These are phyloP conservation scores for Hyalella azteca DNA, from an alignment of 2,888 invertebrate species.

Conservation along the genomic window DNA sequence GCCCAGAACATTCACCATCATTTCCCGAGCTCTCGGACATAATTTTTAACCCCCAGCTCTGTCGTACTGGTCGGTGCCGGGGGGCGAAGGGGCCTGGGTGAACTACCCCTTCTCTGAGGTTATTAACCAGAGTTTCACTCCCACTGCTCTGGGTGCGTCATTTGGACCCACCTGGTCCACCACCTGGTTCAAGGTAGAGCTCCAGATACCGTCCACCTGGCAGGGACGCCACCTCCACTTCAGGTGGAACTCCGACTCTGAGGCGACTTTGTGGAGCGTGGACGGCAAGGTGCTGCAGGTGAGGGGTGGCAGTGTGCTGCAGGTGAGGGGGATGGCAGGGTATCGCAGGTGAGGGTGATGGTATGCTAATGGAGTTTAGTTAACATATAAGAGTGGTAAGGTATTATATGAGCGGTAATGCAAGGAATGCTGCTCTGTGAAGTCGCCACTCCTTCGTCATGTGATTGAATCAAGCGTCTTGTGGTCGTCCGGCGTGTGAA, in stretches of 20 bases:
- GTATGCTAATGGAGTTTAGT: no score
- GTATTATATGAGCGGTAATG: no score
- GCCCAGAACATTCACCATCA: no score
- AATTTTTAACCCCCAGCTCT: slow-evolving; percentile 40
- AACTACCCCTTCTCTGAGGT: slow-evolving; percentile 50
- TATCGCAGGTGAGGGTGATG: no score
- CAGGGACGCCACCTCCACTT: slow-evolving; percentile 42
- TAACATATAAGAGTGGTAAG: no score
- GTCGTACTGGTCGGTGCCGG: slow-evolving; percentile 52
- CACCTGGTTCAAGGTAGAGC: slow-evolving; percentile 64
- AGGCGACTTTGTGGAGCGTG: slow-evolving; percentile 45
- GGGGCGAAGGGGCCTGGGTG: slow-evolving; percentile 50
- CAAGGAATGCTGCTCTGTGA: no score
- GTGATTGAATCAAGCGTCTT: no score
- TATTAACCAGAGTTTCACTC: slow-evolving; percentile 58
- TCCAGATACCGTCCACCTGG: slow-evolving; percentile 46
- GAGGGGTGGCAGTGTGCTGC: no score
- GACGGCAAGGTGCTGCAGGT: slow-evolving; percentile 50
- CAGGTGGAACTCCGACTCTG: slow-evolving; percentile 46
- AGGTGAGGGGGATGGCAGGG: no score
- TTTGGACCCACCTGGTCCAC: slow-evolving; percentile 65
- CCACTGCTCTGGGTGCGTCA: slow-evolving; percentile 60
- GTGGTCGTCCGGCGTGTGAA: no score
- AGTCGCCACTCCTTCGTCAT: no score
- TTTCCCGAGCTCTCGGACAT: no score